Conservation (phyloP, 2,888 invertebrate species). For the Gerris lacustris region DNA sequence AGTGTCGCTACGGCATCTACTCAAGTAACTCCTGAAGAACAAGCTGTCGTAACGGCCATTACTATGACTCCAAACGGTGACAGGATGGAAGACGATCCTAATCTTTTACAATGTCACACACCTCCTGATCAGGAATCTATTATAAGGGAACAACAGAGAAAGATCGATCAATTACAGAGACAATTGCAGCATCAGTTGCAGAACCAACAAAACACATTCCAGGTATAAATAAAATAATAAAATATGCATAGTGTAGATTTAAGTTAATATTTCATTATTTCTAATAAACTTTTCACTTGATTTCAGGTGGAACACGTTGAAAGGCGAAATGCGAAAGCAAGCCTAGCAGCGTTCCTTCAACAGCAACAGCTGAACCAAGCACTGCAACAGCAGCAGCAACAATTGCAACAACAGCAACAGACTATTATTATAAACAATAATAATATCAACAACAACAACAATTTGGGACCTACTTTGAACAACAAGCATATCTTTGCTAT, state of each 20-base stretch:
- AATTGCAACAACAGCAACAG: conserved; percentile 40
- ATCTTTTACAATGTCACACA: too few relatives aligned
- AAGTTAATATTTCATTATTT: not conserved
- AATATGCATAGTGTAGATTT: not conserved
- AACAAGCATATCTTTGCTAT: conserved; percentile 27
- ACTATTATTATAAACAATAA: conserved; percentile 27
- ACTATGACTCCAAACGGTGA: too few relatives aligned
- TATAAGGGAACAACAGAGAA: conserved; percentile 68
- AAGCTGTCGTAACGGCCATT: too few relatives aligned
- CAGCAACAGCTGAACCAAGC: conserved; percentile 42
- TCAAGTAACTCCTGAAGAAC: conserved; percentile 14
- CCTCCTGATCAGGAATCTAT: conserved; percentile 35
- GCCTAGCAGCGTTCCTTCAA: conserved; percentile 41
- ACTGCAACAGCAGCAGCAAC: conserved; percentile 45
- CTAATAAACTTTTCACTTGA: too few relatives aligned
- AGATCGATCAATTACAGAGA: conserved; percentile 70
- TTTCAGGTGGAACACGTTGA: conserved; percentile 32
- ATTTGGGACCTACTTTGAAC: conserved; percentile 22
- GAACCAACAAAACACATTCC: conserved; percentile 42
- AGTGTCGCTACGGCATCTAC: conserved; percentile 23
- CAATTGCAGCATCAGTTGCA: conserved; percentile 49
- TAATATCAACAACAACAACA: conserved; percentile 24
- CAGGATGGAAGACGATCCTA: too few relatives aligned
- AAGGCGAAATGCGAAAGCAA: conserved; percentile 39
- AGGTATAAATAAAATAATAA: conserved; percentile 21